Evolutionary conservation across 2,113 vertebrate species (phyloP).

Genomic region (Microtus montanus): DNA sequence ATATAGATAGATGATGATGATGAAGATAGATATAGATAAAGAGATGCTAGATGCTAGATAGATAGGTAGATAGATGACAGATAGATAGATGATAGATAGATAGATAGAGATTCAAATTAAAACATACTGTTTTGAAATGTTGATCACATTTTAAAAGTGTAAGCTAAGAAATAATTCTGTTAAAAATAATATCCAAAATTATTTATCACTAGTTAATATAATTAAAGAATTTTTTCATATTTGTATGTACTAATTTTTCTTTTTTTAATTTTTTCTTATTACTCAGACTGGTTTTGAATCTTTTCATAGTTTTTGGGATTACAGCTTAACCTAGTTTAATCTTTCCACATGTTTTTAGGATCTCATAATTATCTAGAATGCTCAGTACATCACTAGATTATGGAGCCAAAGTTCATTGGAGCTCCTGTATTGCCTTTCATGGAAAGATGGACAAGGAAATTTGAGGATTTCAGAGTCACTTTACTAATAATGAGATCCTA

Average conservation of each 20-base stretch:
- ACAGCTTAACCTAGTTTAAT: not conserved
- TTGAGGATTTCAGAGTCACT: not conserved
- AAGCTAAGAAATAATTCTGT: not conserved
- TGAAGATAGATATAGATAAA: not conserved
- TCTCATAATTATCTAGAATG: not conserved
- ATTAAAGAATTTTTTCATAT: not conserved
- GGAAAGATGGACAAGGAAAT: not conserved
- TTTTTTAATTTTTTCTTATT: not conserved
- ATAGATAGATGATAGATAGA: too few relatives aligned
- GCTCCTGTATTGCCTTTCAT: not conserved
- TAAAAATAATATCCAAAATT: conserved; percentile 18
- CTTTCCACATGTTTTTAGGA: not conserved
- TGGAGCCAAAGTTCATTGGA: not conserved
- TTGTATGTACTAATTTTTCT: not conserved
- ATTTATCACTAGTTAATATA: not conserved
- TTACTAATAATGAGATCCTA: not conserved
- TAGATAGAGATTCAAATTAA: not conserved
- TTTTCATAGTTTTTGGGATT: not conserved
- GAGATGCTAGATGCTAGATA: not conserved
- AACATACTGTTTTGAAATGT: not conserved
- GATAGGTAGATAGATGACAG: too few relatives aligned
- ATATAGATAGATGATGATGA: not conserved
- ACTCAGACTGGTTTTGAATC: not conserved
- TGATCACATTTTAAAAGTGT: not conserved
- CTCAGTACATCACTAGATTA: not conserved